Evolutionary conservation across 2,888 invertebrate species (phyloP), one percentile per base, ranked within the genome.

Genomic region (Spisula solida): DNA sequence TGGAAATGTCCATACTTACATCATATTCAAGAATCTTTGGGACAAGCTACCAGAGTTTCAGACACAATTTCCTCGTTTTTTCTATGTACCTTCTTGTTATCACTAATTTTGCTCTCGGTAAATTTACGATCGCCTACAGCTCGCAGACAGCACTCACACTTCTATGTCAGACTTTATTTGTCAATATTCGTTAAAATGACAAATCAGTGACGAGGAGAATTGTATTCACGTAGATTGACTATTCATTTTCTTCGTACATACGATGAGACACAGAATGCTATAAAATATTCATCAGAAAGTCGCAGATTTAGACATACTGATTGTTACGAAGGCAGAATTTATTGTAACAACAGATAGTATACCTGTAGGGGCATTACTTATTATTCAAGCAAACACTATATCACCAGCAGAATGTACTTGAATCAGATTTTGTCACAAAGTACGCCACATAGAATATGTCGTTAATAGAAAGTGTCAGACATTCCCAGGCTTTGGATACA

Each of bases 121-220:
- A 31, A 16, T 75, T 75, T 18, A 75, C 75, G 31, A 31, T 75
- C 18, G 75, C 75, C 75, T 16, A 34, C 75, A 31, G 75, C 75
- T 75, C 75, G 5, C 75, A 75, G 75, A 75, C 75, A 34, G 5
- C 75, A 75, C 18, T 34, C 34, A 34, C 75, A 75, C 75, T 0
- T 75, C 18, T 18, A 14, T 34, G 75, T 75, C 75, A 75, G 34
- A 75, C 75, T 75, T 34, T 75, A 75, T 34, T 75, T 75, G 75
- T 34, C 75, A 75, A 75, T 75, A 75, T 75, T 75, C 75, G 75
- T 75, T 75, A 75, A 31, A 34, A 75, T 34, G 75, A 75, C 75
- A 75, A 75, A 75, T 75, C 34, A 31, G 31, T 31, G 75, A 31
- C 75, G 2, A 18, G 34, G 16, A 31, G 31, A 75, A 75, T 75